phyloP scores from a whole-genome alignment of 2,113 vertebrate species.

The Tyrannus savana region DNA sequence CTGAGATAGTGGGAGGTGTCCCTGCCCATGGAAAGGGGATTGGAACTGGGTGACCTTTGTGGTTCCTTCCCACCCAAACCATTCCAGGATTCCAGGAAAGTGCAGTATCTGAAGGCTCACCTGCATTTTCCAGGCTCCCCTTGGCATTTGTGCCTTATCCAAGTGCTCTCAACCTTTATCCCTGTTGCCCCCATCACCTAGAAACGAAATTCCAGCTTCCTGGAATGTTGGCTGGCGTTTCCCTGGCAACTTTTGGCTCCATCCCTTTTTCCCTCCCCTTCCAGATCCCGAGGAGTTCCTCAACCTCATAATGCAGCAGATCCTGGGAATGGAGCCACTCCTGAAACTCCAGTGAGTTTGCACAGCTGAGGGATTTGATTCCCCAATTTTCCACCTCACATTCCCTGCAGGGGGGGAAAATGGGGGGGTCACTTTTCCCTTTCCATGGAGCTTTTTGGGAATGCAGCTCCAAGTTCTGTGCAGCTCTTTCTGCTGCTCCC shows the following conservation, averaged over 20 bases:
- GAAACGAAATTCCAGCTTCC: not conserved
- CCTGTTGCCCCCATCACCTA: not conserved
- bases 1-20: not conserved
- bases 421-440: not conserved
- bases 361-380: not conserved
- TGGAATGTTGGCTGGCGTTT: not conserved
- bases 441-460: not conserved
- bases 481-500: not conserved
- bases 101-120: not conserved
- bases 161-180: not conserved
- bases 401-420: too few relatives aligned
- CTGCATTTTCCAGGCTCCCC: not conserved
- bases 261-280: not conserved
- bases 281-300: slow-evolving; percentile 93
- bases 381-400: not conserved
- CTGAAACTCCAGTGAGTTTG: slow-evolving; percentile 83
- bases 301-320: slow-evolving; percentile 85
- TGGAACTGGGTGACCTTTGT: not conserved
- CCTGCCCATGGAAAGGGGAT: fast-evolving
- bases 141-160: not conserved
- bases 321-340: slow-evolving; percentile 85
- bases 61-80: not conserved
- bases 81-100: fast-evolving
- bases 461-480: not conserved
- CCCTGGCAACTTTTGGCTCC: not conserved